Conservation (phyloP, 1,140 invertebrate species). For the Hycleus cichorii region DNA sequence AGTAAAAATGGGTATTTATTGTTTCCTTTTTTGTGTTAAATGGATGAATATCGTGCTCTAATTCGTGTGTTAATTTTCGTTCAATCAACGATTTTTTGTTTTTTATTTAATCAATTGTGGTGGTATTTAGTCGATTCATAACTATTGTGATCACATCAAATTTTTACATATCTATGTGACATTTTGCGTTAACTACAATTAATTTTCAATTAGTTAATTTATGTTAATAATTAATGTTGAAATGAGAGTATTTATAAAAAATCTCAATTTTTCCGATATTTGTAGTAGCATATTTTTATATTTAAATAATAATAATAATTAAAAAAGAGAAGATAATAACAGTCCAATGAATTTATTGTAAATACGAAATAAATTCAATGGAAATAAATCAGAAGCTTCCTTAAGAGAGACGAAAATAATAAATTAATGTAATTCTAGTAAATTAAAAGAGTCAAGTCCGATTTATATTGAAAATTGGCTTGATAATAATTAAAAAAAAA, state of each 20-base stretch:
- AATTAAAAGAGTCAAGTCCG: not conserved
- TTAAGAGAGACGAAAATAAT: conserved; percentile 5
- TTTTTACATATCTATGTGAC: not conserved
- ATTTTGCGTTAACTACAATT: not conserved
- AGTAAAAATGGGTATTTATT: not conserved
- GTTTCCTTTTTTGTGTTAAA: too few species aligned
- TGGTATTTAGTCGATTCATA: too few species aligned
- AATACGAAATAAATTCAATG: conserved; percentile 1
- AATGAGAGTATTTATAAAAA: not conserved
- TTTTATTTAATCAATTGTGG: too few species aligned
- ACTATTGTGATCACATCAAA: not conserved
- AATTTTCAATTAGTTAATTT: not conserved
- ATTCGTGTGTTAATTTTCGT: too few species aligned
- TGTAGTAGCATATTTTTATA: not conserved
- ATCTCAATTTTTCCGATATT: not conserved
- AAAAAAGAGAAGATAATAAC: not conserved
- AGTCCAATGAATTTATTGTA: not conserved
- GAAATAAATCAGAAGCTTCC: conserved; percentile 1
- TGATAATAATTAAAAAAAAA: not conserved
- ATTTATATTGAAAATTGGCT: not conserved
- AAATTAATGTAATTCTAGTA: not conserved
- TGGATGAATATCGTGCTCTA: too few species aligned
- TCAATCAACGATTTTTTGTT: too few species aligned
- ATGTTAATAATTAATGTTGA: not conserved
- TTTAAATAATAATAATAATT: not conserved